Conservation (phyloP, 2,888 invertebrate species). For the Dicranocentrus wangi region DNA sequence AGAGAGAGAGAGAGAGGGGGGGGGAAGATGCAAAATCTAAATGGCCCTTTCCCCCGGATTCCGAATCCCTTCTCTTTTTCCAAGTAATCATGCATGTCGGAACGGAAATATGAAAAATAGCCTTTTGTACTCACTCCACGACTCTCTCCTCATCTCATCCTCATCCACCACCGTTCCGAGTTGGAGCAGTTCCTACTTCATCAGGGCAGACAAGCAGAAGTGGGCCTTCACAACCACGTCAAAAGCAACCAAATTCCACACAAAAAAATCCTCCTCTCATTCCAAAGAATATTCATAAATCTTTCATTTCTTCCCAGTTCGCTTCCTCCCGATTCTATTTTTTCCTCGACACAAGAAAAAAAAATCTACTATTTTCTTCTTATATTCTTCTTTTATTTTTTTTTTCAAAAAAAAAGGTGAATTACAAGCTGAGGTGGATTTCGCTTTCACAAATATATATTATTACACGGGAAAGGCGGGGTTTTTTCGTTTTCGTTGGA, state of each 20-base stretch:
- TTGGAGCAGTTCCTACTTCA: not conserved
- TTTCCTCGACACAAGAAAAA: too few species aligned
- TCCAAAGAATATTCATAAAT: constrained; percentile 63
- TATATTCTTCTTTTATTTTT: not conserved
- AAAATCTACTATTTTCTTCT: not conserved
- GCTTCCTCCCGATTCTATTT: constrained; percentile 5
- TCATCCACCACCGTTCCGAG: too few species aligned
- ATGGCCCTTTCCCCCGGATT: too few species aligned
- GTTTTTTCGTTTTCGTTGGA: not conserved
- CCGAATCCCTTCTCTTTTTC: too few species aligned
- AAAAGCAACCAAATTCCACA: constrained; percentile 50
- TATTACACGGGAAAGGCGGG: constrained; percentile 12
- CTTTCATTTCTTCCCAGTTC: constrained; percentile 31
- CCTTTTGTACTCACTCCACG: too few species aligned
- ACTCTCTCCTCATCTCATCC: too few species aligned
- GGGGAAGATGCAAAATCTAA: too few species aligned
- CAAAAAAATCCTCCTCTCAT: constrained; percentile 57
- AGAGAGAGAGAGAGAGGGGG: too few species aligned
- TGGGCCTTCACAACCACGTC: constrained; percentile 18
- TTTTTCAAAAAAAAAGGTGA: constrained; percentile 27
- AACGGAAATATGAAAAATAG: constrained; percentile 34
- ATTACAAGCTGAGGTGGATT: constrained; percentile 36
- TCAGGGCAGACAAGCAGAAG: not conserved
- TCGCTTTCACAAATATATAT: constrained; percentile 43
- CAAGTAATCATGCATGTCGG: constrained; percentile 29